Percentiles rank a stretch among this genome's conserved stretches.
phyloP scores from a whole-genome alignment of 1,140 invertebrate genomes.

The Bacillus rossius region DNA sequence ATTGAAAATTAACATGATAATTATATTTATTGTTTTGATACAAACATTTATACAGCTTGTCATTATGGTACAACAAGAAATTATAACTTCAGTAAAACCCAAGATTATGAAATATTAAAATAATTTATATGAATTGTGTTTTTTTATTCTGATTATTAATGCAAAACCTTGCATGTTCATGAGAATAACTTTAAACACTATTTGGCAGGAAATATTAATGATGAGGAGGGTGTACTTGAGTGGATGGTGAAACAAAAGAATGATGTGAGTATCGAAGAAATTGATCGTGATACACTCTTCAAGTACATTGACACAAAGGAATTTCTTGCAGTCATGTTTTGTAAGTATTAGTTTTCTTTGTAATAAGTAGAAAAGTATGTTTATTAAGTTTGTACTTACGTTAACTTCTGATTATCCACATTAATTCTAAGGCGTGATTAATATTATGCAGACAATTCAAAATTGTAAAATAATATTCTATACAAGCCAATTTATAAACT shows the following conservation, averaged over 20 bases:
- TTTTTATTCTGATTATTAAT: no score
- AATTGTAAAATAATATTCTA: no score
- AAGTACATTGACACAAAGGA: constrained; percentile 88
- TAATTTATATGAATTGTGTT: neutral
- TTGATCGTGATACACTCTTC: constrained; percentile 75
- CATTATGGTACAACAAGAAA: no score
- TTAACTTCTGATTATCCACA: no score
- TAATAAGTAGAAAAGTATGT: neutral
- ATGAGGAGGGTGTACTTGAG: constrained; percentile 77
- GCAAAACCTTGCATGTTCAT: neutral
- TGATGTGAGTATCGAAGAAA: constrained; percentile 89
- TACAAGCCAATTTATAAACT: no score
- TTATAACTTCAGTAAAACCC: neutral
- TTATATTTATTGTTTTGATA: neutral
- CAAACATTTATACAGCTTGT: no score
- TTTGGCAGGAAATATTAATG: constrained; percentile 74
- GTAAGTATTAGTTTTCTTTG: constrained; percentile 56
- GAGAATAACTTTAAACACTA: neutral
- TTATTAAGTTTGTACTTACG: neutral
- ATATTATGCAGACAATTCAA: no score
- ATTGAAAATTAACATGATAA: neutral
- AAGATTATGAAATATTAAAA: constrained; percentile 1
- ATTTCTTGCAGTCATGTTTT: constrained; percentile 89
- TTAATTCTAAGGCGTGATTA: no score
- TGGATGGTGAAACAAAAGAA: constrained; percentile 91